These are phyloP conservation scores for Sericinus montela DNA, from an alignment of 2,888 invertebrate genomes.

Conservation along the genomic window DNA sequence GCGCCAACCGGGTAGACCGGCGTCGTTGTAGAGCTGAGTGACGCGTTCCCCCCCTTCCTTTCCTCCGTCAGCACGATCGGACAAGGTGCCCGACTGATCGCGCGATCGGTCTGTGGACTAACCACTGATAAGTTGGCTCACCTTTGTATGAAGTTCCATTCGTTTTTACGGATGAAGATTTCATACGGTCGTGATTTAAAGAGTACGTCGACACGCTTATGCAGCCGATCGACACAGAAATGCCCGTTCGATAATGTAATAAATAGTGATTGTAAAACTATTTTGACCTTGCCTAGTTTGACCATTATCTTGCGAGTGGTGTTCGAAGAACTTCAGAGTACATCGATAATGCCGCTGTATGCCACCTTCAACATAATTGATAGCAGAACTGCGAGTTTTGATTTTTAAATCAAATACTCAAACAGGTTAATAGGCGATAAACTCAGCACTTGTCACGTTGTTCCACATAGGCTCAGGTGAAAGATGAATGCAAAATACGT, in stretches of 20 bases:
- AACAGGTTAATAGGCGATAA: no score
- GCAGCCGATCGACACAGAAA: constrained; percentile 44
- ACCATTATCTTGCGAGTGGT: constrained; percentile 59
- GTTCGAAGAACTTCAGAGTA: constrained; percentile 43
- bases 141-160: constrained; percentile 56
- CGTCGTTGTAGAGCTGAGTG: constrained; percentile 30
- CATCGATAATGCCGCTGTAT: constrained; percentile 48
- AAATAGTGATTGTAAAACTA: constrained; percentile 52
- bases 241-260: constrained; percentile 49
- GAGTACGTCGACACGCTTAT: constrained; percentile 40
- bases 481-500: no score
- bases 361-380: neutral
- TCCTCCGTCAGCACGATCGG: constrained; percentile 32
- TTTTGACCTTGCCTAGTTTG: constrained; percentile 40
- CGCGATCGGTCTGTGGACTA: constrained; percentile 48
- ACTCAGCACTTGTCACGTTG: no score
- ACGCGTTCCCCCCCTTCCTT: constrained; percentile 45
- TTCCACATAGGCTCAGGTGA: no score
- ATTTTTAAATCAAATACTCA: neutral
- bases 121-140: constrained; percentile 51
- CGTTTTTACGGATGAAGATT: constrained; percentile 51
- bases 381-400: neutral
- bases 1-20: constrained; percentile 24
- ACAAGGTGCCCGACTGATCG: constrained; percentile 48
- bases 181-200: constrained; percentile 50